Evolutionary conservation across 2,888 invertebrate species (phyloP), one percentile per base, ranked within the genome.

Genomic region (Scaeva pyrastri): DNA sequence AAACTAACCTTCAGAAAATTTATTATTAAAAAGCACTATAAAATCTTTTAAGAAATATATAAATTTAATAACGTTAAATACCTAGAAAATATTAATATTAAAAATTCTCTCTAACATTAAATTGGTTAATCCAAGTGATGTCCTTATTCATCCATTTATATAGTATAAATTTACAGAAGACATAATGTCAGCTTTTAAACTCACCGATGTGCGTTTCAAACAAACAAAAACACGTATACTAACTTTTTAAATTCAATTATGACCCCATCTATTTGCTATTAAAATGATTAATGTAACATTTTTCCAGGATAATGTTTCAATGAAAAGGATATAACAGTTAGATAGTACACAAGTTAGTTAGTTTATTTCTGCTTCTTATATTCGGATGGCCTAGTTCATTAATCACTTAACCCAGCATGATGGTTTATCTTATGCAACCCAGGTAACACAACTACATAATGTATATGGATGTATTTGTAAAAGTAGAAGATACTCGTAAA

Each of bases 371-470:
- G 43, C n/a, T 62, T 66, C 16, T n/a, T 58, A 36, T 58, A 31
- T 31, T 16, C 19, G 23, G 23, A 48, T 64, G 16, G 64, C 45
- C 36, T n/a, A 21, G 64, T 64, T 55, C 75, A 84, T 84, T 80
- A 72, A 84, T 80, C 80, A 80, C 70, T 55, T 45, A 23, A 14
- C 43, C 4, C 31, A 26, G 12, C 21, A 58, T 8, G n/a, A 31
- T 36, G 36, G 23, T 52, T 75, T 81, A 81, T 70, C 62, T 11
- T 7, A 68, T 16, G 41, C 23, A 5, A 31, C 10, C 64, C 31
- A 31, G 31, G 31, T 31, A 39, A 11, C 2, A n/a, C n/a, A n/a
- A n/a, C n/a, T n/a, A n/a, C n/a, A n/a, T n/a, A n/a, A 8, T 11
- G 10, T 39, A 39, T 39, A 8, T 11, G 2, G 21, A 41, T 23